Conservation (phyloP, 2,888 invertebrate species). For the Allygus modestus region DNA sequence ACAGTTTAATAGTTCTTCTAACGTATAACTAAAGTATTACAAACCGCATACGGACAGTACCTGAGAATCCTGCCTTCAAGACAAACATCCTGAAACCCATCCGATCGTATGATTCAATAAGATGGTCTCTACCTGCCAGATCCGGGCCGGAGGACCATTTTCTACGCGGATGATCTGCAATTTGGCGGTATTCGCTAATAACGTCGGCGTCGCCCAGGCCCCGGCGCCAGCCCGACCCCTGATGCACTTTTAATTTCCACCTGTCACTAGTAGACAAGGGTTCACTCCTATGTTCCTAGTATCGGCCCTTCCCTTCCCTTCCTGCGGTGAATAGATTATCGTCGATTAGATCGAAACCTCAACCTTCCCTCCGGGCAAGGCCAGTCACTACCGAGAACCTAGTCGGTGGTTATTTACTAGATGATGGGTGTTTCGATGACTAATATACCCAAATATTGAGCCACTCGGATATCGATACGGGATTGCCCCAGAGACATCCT, state of each 20-base stretch:
- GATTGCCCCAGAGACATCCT: constrained; percentile 16
- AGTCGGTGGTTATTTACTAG: neutral
- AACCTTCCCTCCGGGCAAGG: constrained; percentile 47
- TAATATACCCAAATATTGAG: constrained; percentile 46
- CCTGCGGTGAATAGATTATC: constrained; percentile 55
- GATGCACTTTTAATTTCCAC: constrained; percentile 58
- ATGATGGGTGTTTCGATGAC: constrained; percentile 30
- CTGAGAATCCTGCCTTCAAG: too few relatives aligned
- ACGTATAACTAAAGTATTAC: too few relatives aligned
- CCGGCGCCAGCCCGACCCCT: constrained; percentile 42
- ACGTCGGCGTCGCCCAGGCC: constrained; percentile 33
- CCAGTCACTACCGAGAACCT: constrained; percentile 33
- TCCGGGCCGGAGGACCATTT: constrained; percentile 49
- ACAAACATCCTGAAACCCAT: constrained; percentile 9
- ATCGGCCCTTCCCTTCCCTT: constrained; percentile 43
- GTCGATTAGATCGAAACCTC: constrained; percentile 52
- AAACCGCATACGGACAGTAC: too few relatives aligned
- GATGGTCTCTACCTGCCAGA: constrained; percentile 8
- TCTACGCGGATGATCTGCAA: constrained; percentile 58
- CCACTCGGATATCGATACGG: constrained; percentile 27
- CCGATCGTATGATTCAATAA: constrained; percentile 13
- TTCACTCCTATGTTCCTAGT: constrained; percentile 29
- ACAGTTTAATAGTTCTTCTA: too few relatives aligned
- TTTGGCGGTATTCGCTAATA: constrained; percentile 59
- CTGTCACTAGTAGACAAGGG: constrained; percentile 53